Evolutionary conservation across 2,888 invertebrate species (phyloP), one percentile per base, ranked within the genome.

Genomic region (Caenorhabditis afra): DNA sequence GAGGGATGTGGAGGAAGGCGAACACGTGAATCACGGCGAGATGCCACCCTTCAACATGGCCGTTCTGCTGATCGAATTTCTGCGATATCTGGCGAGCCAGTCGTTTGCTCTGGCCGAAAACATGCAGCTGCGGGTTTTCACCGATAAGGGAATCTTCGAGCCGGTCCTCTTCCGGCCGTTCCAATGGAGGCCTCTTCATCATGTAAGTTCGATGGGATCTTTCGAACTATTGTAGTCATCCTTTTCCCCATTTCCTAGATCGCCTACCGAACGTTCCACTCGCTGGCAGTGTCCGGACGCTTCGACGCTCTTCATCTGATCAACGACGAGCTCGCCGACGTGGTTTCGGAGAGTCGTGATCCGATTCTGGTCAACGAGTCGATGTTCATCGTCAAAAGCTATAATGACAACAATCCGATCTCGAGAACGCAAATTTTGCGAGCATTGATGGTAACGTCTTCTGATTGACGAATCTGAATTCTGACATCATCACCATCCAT

Each of bases 221-320:
- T 29, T 7, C 7, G 29, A 29, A 29, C 3, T 29, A 7, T 29
- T 29, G 4, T 29, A 29, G 7, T 29, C 29, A 29, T 3, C 29
- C 29, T 5, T 29, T 29, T 3, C 29, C 7, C 29, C 29, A 29
- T 29, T 29, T 68, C 53, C 64, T n/a, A 84, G 84, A 47, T 82
- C 29, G 84, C 86, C n/a, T 85, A 81, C 55, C 82, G 83, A 59
- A 77, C 86, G 2, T 82, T 82, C 53, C 85, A 83, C 57, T 67
- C 81, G 8, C 53, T 86, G 10, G 77, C 85, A 0, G 71, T 86
- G 0, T 81, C 83, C 20, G 85, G 84, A 10, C 49, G 81, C 5
- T 84, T 85, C 50, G 81, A 84, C 29, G 29, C 29, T 29, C 4
- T 7, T 5, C 29, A 5, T 29, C 4, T 29, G 29, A 7, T 29